A percentile compares a stretch with the other conserved stretches of the same genome.
Conservation (phyloP, 2,888 invertebrate genomes). For the Caenorhabditis wallacei region DNA sequence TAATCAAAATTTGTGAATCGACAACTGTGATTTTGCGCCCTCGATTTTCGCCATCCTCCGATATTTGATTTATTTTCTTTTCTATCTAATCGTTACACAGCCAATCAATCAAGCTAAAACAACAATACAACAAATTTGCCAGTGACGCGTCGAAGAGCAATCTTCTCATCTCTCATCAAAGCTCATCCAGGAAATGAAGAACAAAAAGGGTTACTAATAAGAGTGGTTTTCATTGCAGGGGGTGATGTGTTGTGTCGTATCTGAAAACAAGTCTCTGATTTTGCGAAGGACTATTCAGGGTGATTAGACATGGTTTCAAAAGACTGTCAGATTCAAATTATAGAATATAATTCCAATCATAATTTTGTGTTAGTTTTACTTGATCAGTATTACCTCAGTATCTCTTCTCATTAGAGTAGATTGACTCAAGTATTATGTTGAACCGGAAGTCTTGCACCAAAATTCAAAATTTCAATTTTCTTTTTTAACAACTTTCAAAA, state of each 20-base stretch:
- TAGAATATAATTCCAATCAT: too few relatives aligned
- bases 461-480: too few relatives aligned
- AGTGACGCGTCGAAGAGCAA: slow-evolving; percentile 57
- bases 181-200: slow-evolving; percentile 15
- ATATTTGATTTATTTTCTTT: slow-evolving; percentile 66
- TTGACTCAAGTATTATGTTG: too few relatives aligned
- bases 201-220: slow-evolving; percentile 1
- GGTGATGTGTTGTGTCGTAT: not conserved
- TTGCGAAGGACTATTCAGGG: too few relatives aligned
- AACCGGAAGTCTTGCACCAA: too few relatives aligned
- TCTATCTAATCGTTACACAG: slow-evolving; percentile 66
- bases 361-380: too few relatives aligned
- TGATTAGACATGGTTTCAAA: too few relatives aligned
- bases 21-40: slow-evolving; percentile 55
- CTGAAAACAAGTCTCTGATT: too few relatives aligned
- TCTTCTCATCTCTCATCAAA: slow-evolving; percentile 56
- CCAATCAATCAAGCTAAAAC: slow-evolving; percentile 69
- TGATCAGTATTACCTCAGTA: too few relatives aligned
- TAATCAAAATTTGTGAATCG: slow-evolving; percentile 38
- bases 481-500: too few relatives aligned
- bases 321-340: too few relatives aligned
- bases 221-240: not conserved
- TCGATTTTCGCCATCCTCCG: slow-evolving; percentile 21
- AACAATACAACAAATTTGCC: slow-evolving; percentile 71
- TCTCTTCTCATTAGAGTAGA: too few relatives aligned